A percentile compares a stretch with the other conserved stretches of the same genome.
These are phyloP conservation scores for Dicaeum eximium DNA, from an alignment of 2,113 vertebrate genomes.

Conservation along the genomic window DNA sequence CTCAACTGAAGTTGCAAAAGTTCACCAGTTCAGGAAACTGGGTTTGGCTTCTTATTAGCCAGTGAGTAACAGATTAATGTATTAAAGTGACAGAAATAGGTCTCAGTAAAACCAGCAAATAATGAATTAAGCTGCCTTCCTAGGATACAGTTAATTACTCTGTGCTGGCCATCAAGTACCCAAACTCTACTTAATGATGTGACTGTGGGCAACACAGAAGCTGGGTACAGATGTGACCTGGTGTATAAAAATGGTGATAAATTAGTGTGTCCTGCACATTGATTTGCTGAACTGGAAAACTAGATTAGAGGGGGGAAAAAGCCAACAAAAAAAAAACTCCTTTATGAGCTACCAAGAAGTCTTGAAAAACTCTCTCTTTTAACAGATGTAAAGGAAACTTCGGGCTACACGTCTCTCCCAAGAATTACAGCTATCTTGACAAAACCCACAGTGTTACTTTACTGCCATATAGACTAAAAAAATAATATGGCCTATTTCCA, in stretches of 20 bases:
- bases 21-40: neutral
- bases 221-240: neutral
- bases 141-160: neutral
- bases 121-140: neutral
- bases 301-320: neutral
- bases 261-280: neutral
- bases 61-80: neutral
- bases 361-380: neutral
- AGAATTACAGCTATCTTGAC: neutral
- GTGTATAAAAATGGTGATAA: neutral
- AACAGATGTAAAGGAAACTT: neutral
- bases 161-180: neutral
- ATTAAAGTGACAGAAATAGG: neutral
- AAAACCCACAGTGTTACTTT: neutral
- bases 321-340: neutral
- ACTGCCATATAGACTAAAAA: neutral
- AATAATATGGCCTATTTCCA: neutral
- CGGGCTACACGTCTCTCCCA: neutral
- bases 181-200: neutral
- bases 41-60: neutral
- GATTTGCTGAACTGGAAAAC: neutral
- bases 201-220: neutral
- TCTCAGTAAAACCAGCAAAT: neutral
- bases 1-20: neutral
- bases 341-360: neutral